Evolutionary conservation across 1,140 invertebrate species (phyloP).

Genomic region (Oncopodura yosiiana): DNA sequence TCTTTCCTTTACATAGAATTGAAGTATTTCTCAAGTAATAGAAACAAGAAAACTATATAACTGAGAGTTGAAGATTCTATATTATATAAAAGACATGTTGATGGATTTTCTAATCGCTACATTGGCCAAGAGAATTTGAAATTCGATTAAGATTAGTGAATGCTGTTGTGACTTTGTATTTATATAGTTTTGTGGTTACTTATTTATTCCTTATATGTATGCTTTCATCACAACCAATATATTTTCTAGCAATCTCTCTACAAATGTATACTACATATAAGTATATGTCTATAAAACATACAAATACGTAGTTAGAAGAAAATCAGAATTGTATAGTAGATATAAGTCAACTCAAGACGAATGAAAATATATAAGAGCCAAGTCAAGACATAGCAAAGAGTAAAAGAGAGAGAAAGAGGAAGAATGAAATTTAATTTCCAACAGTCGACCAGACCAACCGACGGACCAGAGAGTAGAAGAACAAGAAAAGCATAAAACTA

Average conservation of each 20-base stretch:
- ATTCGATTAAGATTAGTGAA: constrained; percentile 27
- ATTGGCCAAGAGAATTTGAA: constrained; percentile 17
- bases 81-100: constrained; percentile 14
- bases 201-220: constrained; percentile 2
- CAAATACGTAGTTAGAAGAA: too few species aligned
- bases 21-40: too few species aligned
- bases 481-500: constrained; percentile 22
- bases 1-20: not conserved
- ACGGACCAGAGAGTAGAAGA: not conserved
- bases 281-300: too few species aligned
- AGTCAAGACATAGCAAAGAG: not conserved
- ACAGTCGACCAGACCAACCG: constrained; percentile 5
- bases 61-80: too few species aligned
- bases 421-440: constrained; percentile 32
- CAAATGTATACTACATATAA: too few species aligned
- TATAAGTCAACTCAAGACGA: too few species aligned
- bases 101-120: constrained; percentile 25
- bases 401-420: too few species aligned
- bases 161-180: constrained; percentile 19
- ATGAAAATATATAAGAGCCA: not conserved
- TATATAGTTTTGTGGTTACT: not conserved
- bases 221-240: not conserved
- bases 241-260: too few species aligned
- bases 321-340: too few species aligned
- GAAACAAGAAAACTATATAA: not conserved